Conservation (phyloP, 2,888 invertebrate species). For the Halocaridina rubra region DNA sequence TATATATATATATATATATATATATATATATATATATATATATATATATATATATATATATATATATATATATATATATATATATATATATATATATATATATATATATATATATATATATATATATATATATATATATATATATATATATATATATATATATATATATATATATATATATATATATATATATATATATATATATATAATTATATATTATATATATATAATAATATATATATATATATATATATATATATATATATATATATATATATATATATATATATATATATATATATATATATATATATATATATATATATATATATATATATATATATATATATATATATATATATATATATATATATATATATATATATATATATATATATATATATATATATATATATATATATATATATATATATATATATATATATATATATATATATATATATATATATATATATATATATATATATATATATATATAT, state of each 20-base stretch:
- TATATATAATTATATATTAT: not conserved
- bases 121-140: not conserved
- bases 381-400: not conserved
- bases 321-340: not conserved
- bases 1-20: constrained; percentile 1
- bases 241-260: not conserved
- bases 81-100: not conserved
- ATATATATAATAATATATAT: not conserved
- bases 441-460: not conserved
- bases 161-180: not conserved
- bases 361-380: not conserved
- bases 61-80: not conserved
- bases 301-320: not conserved
- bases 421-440: not conserved
- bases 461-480: not conserved
- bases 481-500: not conserved
- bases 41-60: not conserved
- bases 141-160: not conserved
- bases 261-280: not conserved
- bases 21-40: not conserved
- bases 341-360: not conserved
- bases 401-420: not conserved
- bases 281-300: not conserved
- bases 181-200: not conserved
- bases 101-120: not conserved